phyloP scores from a whole-genome alignment of 2,888 invertebrate genomes.

The Rhagonycha fulva region DNA sequence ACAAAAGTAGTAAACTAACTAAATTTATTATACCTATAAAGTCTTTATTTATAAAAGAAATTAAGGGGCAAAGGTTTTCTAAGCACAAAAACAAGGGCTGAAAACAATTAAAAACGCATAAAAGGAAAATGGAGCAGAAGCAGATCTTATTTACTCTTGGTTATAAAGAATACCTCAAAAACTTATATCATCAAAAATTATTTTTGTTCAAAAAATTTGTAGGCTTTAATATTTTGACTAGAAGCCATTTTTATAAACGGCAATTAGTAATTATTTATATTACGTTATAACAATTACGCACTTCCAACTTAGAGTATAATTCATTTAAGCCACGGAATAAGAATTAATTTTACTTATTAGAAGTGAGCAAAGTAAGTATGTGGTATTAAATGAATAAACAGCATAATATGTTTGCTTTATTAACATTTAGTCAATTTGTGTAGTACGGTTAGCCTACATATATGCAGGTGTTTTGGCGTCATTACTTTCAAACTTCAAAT shows the following conservation, averaged over 20 bases:
- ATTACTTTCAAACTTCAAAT: too few relatives aligned
- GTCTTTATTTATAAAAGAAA: conserved; percentile 8
- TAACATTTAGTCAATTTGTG: too few relatives aligned
- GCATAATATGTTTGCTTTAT: too few relatives aligned
- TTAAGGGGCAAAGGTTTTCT: background rate
- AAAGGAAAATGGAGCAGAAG: conserved; percentile 5
- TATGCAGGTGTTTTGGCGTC: too few relatives aligned
- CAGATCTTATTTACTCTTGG: background rate
- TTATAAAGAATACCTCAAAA: background rate
- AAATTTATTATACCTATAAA: conserved; percentile 12
- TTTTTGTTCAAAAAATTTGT: background rate
- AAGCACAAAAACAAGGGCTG: conserved; percentile 6
- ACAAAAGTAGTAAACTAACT: background rate
- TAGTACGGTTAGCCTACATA: too few relatives aligned
- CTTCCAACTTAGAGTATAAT: too few relatives aligned
- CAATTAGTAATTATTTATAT: background rate
- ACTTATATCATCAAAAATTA: background rate
- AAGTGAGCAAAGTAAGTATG: too few relatives aligned
- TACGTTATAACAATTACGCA: too few relatives aligned
- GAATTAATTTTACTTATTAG: too few relatives aligned
- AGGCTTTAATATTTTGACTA: background rate
- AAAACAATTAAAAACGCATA: conserved; percentile 13
- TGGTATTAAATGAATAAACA: too few relatives aligned
- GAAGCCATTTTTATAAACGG: background rate
- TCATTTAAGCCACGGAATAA: too few relatives aligned